Evolutionary conservation across 2,888 invertebrate genomes (phyloP).

Genomic region (Trachelus tabidus): DNA sequence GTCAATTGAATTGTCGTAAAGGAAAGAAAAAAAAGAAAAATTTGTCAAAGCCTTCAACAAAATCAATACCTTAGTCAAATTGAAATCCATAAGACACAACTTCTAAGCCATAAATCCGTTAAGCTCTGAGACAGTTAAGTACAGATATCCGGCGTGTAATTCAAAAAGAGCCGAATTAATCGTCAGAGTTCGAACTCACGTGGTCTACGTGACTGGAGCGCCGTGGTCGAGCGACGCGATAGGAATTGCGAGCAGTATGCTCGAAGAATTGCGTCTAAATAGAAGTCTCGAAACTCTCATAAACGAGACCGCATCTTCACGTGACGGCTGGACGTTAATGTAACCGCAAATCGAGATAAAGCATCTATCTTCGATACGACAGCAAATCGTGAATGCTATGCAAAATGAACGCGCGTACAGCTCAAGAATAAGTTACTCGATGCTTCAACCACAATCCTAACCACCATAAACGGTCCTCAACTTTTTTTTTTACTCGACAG

Average conservation of each 20-base stretch:
- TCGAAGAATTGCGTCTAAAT: neutral
- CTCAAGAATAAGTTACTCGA: neutral
- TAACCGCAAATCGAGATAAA: neutral
- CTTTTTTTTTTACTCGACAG: neutral
- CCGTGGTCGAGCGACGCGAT: neutral
- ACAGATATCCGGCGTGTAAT: neutral
- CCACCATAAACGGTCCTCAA: neutral
- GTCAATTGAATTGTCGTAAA: neutral
- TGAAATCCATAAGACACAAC: neutral
- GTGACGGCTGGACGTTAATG: neutral
- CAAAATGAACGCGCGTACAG: neutral
- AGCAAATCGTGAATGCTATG: neutral
- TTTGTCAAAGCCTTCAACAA: neutral
- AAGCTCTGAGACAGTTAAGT: neutral
- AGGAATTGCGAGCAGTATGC: neutral
- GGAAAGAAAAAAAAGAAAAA: no score
- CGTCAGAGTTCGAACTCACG: no score
- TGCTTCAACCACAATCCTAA: neutral
- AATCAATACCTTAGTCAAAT: neutral
- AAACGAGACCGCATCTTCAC: neutral
- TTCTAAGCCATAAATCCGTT: neutral
- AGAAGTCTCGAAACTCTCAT: neutral
- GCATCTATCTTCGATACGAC: neutral
- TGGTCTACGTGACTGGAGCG: no score
- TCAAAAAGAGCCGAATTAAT: neutral